Evolutionary conservation across 2,113 vertebrate species (phyloP), one percentile per base, ranked within the genome.

Genomic region (Macquaria ambigua): DNA sequence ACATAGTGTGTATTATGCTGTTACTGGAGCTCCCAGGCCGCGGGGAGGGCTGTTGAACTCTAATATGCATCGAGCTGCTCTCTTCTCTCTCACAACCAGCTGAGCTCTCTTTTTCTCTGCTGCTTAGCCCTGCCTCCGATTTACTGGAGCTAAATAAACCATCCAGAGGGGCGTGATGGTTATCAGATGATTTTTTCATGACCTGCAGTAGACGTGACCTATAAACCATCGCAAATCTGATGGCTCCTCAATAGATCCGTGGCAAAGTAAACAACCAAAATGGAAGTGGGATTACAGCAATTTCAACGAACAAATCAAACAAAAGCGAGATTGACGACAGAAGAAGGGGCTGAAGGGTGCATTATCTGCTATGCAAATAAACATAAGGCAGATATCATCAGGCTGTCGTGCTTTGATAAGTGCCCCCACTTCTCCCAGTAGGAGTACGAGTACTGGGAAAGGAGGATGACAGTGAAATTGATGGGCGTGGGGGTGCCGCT

Each of bases 1-100:
- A 95, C 93, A 95, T 95, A 95, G 92, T 94, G 89, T 92, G 93
- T 93, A 92, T 94, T 95, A 92, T 94, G 89, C 91, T 58, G 89
- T 93, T 94, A 92, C 90, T 94, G 94, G 89, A 93, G 93, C 94
- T 93, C 90, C 74, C 85, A 81, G 92, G 93, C 91, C 77, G 82
- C 37, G 83, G 90, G 91, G 93, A 89, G 93, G 79, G 92, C 90
- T 93, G 92, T 66, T 89, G 90, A 94, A 94, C 92, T 92, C 90
- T 79, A 92, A 93, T 92, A 92, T 92, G 92, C 91, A 91, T 88
- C 81, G 82, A 93, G 93, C 89, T 82, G 79, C 89, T 91, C 87
- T 90, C 88, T 86, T 85, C 87, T 81, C 84, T 70, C 81, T 77
- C 66, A 79, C 79, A 87, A 88, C 84, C 86, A 87, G 81, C 92